phyloP scores from a whole-genome alignment of 2,797 vertebrate genomes.

The Poliocrania exsul region DNA sequence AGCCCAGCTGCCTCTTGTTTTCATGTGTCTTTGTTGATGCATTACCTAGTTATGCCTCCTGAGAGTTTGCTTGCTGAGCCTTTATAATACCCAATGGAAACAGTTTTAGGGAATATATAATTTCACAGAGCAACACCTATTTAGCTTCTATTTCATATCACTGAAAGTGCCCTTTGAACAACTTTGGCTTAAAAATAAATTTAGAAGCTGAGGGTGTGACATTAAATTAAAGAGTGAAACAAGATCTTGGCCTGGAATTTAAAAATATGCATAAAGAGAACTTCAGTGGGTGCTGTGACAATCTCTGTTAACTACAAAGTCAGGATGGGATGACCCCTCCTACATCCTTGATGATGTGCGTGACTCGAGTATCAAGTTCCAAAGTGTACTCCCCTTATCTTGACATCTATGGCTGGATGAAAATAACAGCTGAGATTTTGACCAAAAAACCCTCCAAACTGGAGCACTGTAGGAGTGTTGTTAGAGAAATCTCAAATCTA shows the following conservation, averaged over 20 bases:
- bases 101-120: constrained; percentile 23
- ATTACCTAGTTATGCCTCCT: constrained; percentile 43
- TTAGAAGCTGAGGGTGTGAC: background rate
- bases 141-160: constrained; percentile 17
- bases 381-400: background rate
- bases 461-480: background rate
- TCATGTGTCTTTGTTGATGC: constrained; percentile 24
- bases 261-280: background rate
- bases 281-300: background rate
- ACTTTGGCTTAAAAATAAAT: constrained; percentile 14
- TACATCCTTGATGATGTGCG: background rate
- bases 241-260: background rate
- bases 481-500: background rate
- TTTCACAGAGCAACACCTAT: constrained; percentile 22
- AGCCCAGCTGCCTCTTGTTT: constrained; percentile 9
- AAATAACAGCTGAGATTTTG: constrained; percentile 26
- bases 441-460: background rate
- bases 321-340: background rate
- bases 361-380: constrained; percentile 3
- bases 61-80: constrained; percentile 34
- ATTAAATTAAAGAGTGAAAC: constrained; percentile 30
- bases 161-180: constrained; percentile 28
- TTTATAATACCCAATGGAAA: constrained; percentile 8
- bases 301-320: background rate
- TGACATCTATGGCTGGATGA: background rate